phyloP scores from a whole-genome alignment of 2,113 vertebrate species.

The Burhinus oedicnemus region DNA sequence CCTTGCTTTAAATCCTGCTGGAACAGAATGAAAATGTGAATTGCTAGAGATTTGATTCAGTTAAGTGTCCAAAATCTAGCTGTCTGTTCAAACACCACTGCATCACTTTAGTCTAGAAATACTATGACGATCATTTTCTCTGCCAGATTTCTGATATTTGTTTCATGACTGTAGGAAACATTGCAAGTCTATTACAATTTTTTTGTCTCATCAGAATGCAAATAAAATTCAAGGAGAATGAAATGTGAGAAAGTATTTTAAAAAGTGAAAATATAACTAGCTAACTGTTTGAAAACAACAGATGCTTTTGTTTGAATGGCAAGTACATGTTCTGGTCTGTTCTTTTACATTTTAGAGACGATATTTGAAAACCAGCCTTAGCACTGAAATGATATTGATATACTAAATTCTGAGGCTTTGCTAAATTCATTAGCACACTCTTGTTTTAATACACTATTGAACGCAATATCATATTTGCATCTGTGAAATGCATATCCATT shows the following conservation, averaged over 20 bases:
- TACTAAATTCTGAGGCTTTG: not conserved
- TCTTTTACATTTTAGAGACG: not conserved
- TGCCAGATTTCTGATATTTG: not conserved
- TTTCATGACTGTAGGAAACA: not conserved
- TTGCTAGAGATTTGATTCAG: not conserved
- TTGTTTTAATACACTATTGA: not conserved
- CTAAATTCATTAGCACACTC: not conserved
- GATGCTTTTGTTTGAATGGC: not conserved
- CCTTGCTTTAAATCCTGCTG: not conserved
- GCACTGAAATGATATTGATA: not conserved
- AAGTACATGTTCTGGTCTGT: not conserved
- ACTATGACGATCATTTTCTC: not conserved
- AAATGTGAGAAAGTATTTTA: not conserved
- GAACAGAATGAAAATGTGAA: not conserved
- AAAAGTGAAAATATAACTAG: not conserved
- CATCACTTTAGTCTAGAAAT: not conserved
- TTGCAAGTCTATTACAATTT: not conserved
- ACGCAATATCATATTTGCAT: not conserved
- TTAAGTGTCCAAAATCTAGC: not conserved
- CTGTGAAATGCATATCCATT: not conserved
- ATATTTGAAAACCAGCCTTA: not conserved
- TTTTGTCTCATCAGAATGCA: slow-evolving; percentile 18
- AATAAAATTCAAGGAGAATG: slow-evolving; percentile 5
- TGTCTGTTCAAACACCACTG: not conserved
- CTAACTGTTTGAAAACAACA: slow-evolving; percentile 23